Evolutionary conservation across 2,113 vertebrate genomes (phyloP).

Genomic region (Illadopsis cleaveri): DNA sequence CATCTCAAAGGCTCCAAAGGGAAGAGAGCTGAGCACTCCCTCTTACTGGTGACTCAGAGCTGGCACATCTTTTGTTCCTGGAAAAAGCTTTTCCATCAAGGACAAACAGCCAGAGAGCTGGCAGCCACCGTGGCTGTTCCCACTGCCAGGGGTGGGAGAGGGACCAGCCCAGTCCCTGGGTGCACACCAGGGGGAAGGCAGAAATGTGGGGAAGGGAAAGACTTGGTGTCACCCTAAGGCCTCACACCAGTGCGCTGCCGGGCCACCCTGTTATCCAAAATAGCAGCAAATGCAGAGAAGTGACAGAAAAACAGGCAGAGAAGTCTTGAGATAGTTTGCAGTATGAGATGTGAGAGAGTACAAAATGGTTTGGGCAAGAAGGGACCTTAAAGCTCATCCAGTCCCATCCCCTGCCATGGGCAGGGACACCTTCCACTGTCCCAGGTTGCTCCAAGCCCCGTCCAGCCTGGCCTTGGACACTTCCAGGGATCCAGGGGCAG

Average conservation of each 20-base stretch:
- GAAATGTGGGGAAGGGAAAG: rapidly evolving
- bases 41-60: neutral
- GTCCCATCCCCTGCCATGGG: rapidly evolving
- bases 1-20: neutral
- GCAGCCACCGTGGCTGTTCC: rapidly evolving
- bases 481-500: neutral
- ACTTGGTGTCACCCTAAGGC: neutral
- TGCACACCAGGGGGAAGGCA: neutral
- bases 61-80: neutral
- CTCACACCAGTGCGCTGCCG: neutral
- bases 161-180: neutral
- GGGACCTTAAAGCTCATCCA: neutral
- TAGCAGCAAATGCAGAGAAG: neutral
- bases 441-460: rapidly evolving
- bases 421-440: neutral
- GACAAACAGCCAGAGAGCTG: neutral
- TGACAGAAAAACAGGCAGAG: neutral
- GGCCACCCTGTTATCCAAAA: neutral
- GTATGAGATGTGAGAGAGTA: neutral
- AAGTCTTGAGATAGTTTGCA: rapidly evolving
- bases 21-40: neutral
- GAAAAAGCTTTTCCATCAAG: neutral
- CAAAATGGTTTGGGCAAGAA: neutral
- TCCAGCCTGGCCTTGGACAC: neutral
- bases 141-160: neutral